Evolutionary conservation across 2,888 invertebrate genomes (phyloP), one percentile per base, ranked within the genome.

Genomic region (Lutraria lutraria): DNA sequence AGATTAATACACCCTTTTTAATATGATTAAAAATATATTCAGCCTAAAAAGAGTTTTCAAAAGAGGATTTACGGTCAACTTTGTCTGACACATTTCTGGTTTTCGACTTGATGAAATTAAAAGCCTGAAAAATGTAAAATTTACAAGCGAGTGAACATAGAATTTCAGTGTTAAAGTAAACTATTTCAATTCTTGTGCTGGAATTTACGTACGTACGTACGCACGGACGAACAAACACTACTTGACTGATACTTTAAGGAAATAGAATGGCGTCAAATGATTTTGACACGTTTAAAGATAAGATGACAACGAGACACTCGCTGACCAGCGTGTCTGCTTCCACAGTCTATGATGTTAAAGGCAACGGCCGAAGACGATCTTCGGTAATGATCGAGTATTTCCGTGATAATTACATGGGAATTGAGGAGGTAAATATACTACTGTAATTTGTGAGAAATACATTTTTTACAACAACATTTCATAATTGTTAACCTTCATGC

Each of bases 371-470:
- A 8, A 54, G 91, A 15, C 72, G 91, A 12, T 91, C 91, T 8
- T 91, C 91, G 4, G 87, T 91, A 4, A 91, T 91, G 91, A 88
- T 88, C 19, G 91, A 91, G 29, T 91, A 91, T 76, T 91, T 34
- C 60, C 79, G 87, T 34, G 87, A 89, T 19, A 91, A 91, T 81
- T 91, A 91, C 81, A 87, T 89, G 88, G 85, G 54, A 19, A 29
- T 85, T 10, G 79, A 90, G 90, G 90, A 83, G 84, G 54, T 13
- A 25, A 21, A 43, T 21, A n/a, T 10, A 31, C 29, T 43, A 76
- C 19, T 76, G 25, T 25, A 68, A 68, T 72, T 31, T 72, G 13
- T 8, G 29, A n/a, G 13, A 72, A 72, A 19, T 13, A 29, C 13
- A 3, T 72, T 16, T 72, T 72, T 56, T 56, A 53, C 8, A 53